Conservation (phyloP, 2,888 invertebrate species). For the Itoplectis maculator region DNA sequence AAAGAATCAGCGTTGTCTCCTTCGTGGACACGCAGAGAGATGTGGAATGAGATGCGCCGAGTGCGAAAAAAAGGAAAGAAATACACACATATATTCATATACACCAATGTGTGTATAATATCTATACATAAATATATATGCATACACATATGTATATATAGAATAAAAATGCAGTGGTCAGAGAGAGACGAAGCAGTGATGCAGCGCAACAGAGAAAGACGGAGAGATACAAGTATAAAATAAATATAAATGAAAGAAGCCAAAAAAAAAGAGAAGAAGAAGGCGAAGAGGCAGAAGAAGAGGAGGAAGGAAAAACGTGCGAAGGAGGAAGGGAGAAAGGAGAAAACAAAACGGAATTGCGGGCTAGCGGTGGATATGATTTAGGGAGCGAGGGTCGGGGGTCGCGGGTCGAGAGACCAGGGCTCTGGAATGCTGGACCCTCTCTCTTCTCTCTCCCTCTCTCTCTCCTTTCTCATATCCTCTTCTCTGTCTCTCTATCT, state of each 20-base stretch:
- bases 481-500: slow-evolving; percentile 43
- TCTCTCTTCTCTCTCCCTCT: slow-evolving; percentile 63
- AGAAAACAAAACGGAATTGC: slow-evolving; percentile 84
- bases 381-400: slow-evolving; percentile 84
- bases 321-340: slow-evolving; percentile 71
- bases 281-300: slow-evolving; percentile 58
- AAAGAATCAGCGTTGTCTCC: slow-evolving; percentile 48
- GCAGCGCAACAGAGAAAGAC: slow-evolving; percentile 60
- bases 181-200: slow-evolving; percentile 48
- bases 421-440: slow-evolving; percentile 82
- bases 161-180: slow-evolving; percentile 44
- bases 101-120: too few species aligned
- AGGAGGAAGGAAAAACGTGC: slow-evolving; percentile 37
- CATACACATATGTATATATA: slow-evolving; percentile 4
- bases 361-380: slow-evolving; percentile 84
- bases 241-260: slow-evolving; percentile 49
- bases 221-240: slow-evolving; percentile 61
- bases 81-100: background rate
- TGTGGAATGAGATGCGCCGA: slow-evolving; percentile 59
- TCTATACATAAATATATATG: slow-evolving; percentile 15
- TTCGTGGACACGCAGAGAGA: slow-evolving; percentile 58
- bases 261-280: slow-evolving; percentile 64
- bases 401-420: slow-evolving; percentile 83
- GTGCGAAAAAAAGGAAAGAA: slow-evolving; percentile 51
- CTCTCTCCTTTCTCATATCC: slow-evolving; percentile 56